These are phyloP conservation scores for Takifugu rubripes DNA, from an alignment of 2,797 vertebrate genomes.

Conservation along the genomic window DNA sequence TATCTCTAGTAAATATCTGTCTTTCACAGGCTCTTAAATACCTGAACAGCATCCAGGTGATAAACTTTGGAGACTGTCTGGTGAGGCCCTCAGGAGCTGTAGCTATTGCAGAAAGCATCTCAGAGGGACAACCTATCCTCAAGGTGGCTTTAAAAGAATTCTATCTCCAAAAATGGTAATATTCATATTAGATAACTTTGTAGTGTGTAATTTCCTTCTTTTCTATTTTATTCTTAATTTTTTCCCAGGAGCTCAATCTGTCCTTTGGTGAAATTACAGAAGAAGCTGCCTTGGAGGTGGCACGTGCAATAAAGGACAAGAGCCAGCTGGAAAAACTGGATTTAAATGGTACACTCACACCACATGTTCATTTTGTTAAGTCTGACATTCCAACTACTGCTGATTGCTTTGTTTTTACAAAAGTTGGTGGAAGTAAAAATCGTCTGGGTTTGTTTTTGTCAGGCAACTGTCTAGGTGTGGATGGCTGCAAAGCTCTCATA, in stretches of 20 bases:
- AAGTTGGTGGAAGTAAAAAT: neutral
- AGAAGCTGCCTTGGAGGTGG: constrained; percentile 86
- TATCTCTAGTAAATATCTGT: constrained; percentile 1
- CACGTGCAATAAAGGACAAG: constrained; percentile 81
- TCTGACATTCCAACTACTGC: neutral
- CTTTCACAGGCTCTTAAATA: constrained; percentile 83
- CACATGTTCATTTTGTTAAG: neutral
- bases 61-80: constrained; percentile 97
- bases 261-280: constrained; percentile 92
- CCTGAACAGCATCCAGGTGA: constrained; percentile 85
- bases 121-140: constrained; percentile 86
- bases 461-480: constrained; percentile 90
- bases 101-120: constrained; percentile 86
- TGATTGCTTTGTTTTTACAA: neutral
- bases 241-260: constrained; percentile 90
- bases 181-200: no score
- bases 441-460: neutral
- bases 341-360: constrained; percentile 83
- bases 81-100: constrained; percentile 90
- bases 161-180: no score
- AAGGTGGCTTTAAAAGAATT: constrained; percentile 74
- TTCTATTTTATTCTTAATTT: neutral
- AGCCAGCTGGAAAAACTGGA: constrained; percentile 86
- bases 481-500: constrained; percentile 86
- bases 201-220: neutral